These are phyloP conservation scores for Coelogynopora nodosa DNA, from an alignment of 2,888 invertebrate species.

Conservation along the genomic window DNA sequence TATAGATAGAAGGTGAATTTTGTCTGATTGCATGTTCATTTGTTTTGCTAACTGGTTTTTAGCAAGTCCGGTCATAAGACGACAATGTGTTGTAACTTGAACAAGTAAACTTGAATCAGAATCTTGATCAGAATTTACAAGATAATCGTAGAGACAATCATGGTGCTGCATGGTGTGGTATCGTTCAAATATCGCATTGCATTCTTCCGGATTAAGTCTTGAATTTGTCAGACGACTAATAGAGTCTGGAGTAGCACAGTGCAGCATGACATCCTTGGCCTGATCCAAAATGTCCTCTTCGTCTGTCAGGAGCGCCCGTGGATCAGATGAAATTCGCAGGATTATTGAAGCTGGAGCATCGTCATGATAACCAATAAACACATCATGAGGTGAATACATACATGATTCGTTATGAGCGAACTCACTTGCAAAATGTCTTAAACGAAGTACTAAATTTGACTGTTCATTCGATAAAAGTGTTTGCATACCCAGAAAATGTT, in stretches of 20 bases:
- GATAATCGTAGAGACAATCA: constrained; percentile 52
- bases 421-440: constrained; percentile 51
- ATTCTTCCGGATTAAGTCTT: constrained; percentile 47
- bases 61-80: constrained; percentile 51
- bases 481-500: constrained; percentile 58
- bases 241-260: constrained; percentile 56
- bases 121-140: constrained; percentile 43
- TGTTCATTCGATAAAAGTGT: constrained; percentile 53
- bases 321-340: not conserved
- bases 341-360: constrained; percentile 32
- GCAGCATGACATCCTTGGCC: constrained; percentile 52
- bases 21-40: constrained; percentile 47
- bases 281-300: constrained; percentile 43
- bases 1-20: constrained; percentile 50
- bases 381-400: constrained; percentile 24
- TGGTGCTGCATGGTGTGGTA: constrained; percentile 55
- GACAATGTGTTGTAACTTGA: constrained; percentile 55
- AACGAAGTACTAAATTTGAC: constrained; percentile 48
- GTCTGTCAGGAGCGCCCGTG: constrained; percentile 19
- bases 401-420: constrained; percentile 41
- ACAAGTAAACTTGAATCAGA: constrained; percentile 44
- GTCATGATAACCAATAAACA: constrained; percentile 44
- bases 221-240: constrained; percentile 51
- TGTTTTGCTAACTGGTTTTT: constrained; percentile 43
- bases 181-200: constrained; percentile 44